Evolutionary conservation across 2,888 invertebrate genomes (phyloP).

Genomic region (Nephrotoma guestfalica): DNA sequence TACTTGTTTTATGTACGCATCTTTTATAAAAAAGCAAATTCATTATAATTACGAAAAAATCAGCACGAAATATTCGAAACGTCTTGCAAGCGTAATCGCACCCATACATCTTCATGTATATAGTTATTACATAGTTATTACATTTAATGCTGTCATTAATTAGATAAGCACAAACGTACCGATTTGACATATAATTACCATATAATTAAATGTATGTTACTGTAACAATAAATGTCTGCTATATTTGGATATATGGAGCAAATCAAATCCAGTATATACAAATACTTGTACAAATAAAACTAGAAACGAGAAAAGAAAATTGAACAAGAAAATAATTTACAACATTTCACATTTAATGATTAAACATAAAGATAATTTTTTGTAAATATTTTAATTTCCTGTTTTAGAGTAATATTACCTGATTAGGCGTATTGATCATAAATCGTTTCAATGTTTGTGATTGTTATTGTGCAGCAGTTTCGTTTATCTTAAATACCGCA

Average conservation of each 20-base stretch:
- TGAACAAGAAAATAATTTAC: not conserved
- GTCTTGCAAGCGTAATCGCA: not conserved
- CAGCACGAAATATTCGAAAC: no score
- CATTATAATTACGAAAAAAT: no score
- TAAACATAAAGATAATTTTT: not conserved
- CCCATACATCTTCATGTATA: not conserved
- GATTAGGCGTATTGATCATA: not conserved
- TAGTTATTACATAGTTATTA: not conserved
- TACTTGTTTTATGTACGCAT: not conserved
- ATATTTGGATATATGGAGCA: not conserved
- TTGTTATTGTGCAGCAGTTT: not conserved
- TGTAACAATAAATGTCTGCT: not conserved
- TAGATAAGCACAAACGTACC: not conserved
- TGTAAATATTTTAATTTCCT: not conserved
- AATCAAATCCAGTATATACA: not conserved
- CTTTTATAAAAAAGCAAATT: no score
- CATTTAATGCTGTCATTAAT: not conserved
- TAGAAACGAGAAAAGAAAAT: not conserved
- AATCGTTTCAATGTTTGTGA: not conserved
- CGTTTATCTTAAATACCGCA: no score
- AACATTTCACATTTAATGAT: not conserved
- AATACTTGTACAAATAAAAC: no score
- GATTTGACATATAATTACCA: not conserved
- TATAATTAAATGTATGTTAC: not conserved
- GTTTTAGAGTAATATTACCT: not conserved